Evolutionary conservation across 2,888 invertebrate genomes (phyloP).

Genomic region (Brachyopa scutellaris): DNA sequence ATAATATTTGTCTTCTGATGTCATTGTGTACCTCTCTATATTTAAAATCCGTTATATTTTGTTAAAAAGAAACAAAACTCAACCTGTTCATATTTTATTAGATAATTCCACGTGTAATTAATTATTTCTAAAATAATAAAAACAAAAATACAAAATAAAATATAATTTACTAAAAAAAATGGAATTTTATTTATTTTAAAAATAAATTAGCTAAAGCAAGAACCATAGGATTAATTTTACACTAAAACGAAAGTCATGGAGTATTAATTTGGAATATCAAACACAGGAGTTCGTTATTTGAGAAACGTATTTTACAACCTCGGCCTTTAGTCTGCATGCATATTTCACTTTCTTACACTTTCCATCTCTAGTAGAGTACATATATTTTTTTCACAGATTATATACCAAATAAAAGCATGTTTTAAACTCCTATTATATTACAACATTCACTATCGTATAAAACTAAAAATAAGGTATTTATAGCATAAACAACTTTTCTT

Average conservation of each 20-base stretch:
- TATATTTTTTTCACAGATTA: background rate
- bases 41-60: conserved; percentile 54
- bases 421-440: background rate
- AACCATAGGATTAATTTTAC: no score
- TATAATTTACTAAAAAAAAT: conserved; percentile 55
- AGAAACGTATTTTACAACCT: no score
- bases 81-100: conserved; percentile 63
- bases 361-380: background rate
- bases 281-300: no score
- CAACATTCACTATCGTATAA: background rate
- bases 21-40: conserved; percentile 62
- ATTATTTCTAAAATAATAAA: conserved; percentile 34
- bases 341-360: background rate
- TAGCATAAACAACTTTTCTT: conserved; percentile 27
- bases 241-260: no score
- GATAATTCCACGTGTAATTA: conserved; percentile 50
- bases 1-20: conserved; percentile 38
- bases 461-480: background rate
- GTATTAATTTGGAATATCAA: no score
- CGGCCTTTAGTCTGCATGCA: conserved; percentile 1
- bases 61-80: conserved; percentile 19
- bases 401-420: conserved; percentile 1
- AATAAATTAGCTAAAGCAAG: background rate
- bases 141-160: conserved; percentile 51
- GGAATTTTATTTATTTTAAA: conserved; percentile 31